Conservation (phyloP, 2,888 invertebrate genomes). For the Amphipoea oculea region DNA sequence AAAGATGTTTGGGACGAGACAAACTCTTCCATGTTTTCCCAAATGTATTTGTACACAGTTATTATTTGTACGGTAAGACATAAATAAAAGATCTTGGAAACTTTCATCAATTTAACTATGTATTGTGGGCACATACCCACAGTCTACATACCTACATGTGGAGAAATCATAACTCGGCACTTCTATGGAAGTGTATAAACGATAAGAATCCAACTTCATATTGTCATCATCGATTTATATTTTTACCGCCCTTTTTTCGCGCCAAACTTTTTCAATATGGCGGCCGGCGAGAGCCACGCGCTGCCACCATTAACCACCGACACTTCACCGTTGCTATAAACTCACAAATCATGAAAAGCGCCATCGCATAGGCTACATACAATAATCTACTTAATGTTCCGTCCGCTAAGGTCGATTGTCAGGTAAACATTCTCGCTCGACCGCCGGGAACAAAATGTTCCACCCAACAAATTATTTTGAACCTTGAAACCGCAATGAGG, state of each 20-base stretch:
- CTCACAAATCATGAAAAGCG: conserved; percentile 91
- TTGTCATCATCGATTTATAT: conserved; percentile 72
- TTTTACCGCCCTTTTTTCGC: conserved; percentile 85
- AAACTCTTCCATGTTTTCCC: conserved; percentile 68
- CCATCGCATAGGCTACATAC: conserved; percentile 74
- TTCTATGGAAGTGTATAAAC: conserved; percentile 36
- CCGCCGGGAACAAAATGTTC: conserved; percentile 82
- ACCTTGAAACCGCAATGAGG: conserved; percentile 82
- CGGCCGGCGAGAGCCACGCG: conserved; percentile 87
- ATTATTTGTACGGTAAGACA: conserved; percentile 41
- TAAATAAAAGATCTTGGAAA: conserved; percentile 17
- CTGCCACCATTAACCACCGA: conserved; percentile 90
- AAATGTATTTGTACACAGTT: conserved; percentile 64
- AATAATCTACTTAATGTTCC: conserved; percentile 75
- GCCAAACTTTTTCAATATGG: conserved; percentile 90
- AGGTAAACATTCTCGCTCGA: conserved; percentile 69
- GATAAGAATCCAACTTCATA: conserved; percentile 61
- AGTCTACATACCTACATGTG: neutral
- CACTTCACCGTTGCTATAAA: conserved; percentile 91
- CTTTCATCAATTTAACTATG: neutral
- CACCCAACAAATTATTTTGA: conserved; percentile 85
- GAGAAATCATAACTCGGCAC: conserved; percentile 19
- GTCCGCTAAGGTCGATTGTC: conserved; percentile 76
- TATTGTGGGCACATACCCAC: neutral
- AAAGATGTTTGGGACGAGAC: conserved; percentile 81